Evolutionary conservation across 2,113 vertebrate genomes (phyloP), one percentile per base, ranked within the genome.

Genomic region (Eulemur rufifrons): DNA sequence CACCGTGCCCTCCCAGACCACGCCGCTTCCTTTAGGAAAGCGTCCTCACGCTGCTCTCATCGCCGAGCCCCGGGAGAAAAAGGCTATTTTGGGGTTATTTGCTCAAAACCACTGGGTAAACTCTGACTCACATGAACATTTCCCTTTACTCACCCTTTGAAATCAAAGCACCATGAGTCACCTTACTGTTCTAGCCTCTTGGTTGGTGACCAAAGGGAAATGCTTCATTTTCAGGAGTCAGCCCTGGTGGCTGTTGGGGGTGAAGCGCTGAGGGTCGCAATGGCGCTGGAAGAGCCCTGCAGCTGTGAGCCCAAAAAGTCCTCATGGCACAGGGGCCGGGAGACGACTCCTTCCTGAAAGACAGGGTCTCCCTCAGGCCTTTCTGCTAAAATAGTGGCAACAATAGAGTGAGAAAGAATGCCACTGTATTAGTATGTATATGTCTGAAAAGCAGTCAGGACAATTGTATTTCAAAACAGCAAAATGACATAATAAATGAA

Each of bases 71-170:
- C 13, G 27, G 76, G 45, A 61, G 47, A 1, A 50, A 54, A 74
- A 73, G 68, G 18, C 86, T 91, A 56, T 78, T 84, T 85, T 0
- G 37, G 34, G 84, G 29, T 42, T 91, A 83, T 86, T 89, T 92
- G 63, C 74, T 91, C 66, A 81, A 89, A 86, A 29, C 71, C 47
- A 21, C 1, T 63, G 64, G 83, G 77, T 82, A 66, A 77, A 76
- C 63, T 86, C 83, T 95, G 95, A 89, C 76, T 96, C 87, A 89
- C 20, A 45, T 4, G 23, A 76, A 63, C 61, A 25, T 61, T 96
- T 97, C 86, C 87, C 88, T 83, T 93, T 45, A 54, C 32, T 95
- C 89, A 39, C 39, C 82, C 27, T 94, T 77, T 68, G 83, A 86
- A 86, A 76, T 54, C 83, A 21, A 61, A 74, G 61, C 42, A 15